Evolutionary conservation across 1,140 invertebrate species (phyloP).

Genomic region (Caenorhabditis briggsae): DNA sequence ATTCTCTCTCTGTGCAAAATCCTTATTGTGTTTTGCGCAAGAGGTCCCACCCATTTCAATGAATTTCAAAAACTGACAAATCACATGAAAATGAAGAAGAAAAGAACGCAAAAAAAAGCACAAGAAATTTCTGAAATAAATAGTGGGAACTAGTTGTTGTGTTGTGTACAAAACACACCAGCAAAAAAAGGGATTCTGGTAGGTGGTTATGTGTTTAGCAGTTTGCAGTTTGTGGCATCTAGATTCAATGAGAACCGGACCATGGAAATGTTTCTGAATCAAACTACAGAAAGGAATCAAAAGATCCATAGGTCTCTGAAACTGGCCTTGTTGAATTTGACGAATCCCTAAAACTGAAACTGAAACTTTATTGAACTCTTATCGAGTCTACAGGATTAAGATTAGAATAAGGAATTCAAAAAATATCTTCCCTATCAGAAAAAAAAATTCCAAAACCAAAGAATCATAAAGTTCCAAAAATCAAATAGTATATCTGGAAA

Average conservation of each 20-base stretch:
- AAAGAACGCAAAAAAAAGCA: not conserved
- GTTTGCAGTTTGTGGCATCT: not conserved
- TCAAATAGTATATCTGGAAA: not conserved
- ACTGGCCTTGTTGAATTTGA: too few species aligned
- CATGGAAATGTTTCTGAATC: too few species aligned
- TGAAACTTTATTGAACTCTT: not conserved
- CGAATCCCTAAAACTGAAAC: not conserved
- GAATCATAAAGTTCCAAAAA: not conserved
- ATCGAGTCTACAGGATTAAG: not conserved
- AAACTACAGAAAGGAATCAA: too few species aligned
- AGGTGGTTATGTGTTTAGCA: not conserved
- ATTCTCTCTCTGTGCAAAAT: not conserved
- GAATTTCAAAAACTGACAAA: constrained; percentile 34
- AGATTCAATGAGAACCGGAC: too few species aligned
- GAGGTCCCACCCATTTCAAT: not conserved
- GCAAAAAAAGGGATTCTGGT: not conserved
- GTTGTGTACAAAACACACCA: constrained; percentile 17
- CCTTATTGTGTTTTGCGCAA: constrained; percentile 23
- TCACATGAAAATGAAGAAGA: not conserved
- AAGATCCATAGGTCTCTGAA: too few species aligned
- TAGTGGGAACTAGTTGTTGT: not conserved
- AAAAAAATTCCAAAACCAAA: not conserved
- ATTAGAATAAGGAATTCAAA: not conserved
- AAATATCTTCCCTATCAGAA: not conserved
- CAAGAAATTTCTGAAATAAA: not conserved